Base-by-base conservation (phyloP, 2,113 vertebrate species). In the Anoura caudifer region DNA sequence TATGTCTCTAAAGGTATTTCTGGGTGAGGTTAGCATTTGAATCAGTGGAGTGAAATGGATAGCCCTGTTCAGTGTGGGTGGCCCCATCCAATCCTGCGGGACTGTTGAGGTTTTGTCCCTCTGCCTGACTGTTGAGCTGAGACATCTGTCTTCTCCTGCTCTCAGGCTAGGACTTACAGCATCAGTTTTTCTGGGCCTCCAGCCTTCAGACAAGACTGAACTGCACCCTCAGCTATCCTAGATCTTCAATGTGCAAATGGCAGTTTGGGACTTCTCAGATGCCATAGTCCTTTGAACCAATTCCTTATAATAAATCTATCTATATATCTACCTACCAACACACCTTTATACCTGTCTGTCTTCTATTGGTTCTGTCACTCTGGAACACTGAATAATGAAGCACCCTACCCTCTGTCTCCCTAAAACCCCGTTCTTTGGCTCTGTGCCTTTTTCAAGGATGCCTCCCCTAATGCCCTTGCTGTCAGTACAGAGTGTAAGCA, bases 371-470 rank as follows among this genome's bases (percentile, higher is more conserved):
- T n/a, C 33, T 31, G 41, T 11, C 13, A n/a, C 69, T 31, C 67
- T 5, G 54, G 26, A 26, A 3, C 14, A n/a, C 26, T 26, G 43
- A 14, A 17, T 0, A 1, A n/a, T 2, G 61, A 10, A 24, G 19
- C 28, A 13, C 33, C n/a, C 70, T 5, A 1, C 1, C 14, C 3
- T 7, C 5, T 3, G 36, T 33, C 4, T 2, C 12, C 1, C 38
- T 12, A 7, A 26, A 11, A 31, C 26, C 75, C 5, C 41, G 13
- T 20, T 36, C 19, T 81, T 2, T 7, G 26, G 13, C 16, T 4
- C 70, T 36, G 70, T 3, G 4, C 26, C 67, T 20, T 43, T 19
- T 5, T 13, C 45, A 89, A 73, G 72, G n/a, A 24, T 14, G 0
- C 61, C 7, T 33, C 31, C 20, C 13, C 61, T 19, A 19, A 5